Conservation (phyloP, 1,140 invertebrate species). For the Argopecten irradians region DNA sequence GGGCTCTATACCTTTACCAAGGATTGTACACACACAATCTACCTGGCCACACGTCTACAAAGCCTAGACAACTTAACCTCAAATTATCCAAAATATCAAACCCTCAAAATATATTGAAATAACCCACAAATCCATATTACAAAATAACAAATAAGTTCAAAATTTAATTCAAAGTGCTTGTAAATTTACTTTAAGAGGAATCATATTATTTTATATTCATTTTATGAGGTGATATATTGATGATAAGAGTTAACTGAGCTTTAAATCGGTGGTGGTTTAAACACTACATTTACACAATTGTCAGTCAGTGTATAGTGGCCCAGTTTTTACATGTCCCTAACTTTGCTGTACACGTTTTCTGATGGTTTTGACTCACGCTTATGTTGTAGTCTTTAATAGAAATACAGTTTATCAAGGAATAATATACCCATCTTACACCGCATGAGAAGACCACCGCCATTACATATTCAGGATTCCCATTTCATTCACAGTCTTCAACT, state of each 20-base stretch:
- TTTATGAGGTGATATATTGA: neutral
- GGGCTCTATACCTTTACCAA: neutral
- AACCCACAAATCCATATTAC: neutral
- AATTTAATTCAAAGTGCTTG: neutral
- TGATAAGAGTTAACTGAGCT: neutral
- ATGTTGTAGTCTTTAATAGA: neutral
- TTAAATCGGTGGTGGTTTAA: neutral
- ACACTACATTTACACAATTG: neutral
- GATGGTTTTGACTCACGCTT: conserved; percentile 4
- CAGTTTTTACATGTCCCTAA: neutral
- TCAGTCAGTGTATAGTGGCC: neutral
- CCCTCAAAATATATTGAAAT: neutral
- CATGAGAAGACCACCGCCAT: no score
- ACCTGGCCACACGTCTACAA: neutral
- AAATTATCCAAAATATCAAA: neutral
- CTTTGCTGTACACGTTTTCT: neutral
- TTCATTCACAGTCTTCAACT: no score
- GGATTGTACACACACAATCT: neutral
- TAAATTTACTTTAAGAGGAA: neutral
- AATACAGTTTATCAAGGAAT: no score
- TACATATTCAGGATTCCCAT: no score
- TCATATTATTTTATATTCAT: no score
- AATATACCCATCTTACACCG: no score
- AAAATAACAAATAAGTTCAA: neutral
- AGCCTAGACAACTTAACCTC: neutral